Base-by-base conservation (phyloP, 1,140 invertebrate species). In the Scaptomyza pallida region DNA sequence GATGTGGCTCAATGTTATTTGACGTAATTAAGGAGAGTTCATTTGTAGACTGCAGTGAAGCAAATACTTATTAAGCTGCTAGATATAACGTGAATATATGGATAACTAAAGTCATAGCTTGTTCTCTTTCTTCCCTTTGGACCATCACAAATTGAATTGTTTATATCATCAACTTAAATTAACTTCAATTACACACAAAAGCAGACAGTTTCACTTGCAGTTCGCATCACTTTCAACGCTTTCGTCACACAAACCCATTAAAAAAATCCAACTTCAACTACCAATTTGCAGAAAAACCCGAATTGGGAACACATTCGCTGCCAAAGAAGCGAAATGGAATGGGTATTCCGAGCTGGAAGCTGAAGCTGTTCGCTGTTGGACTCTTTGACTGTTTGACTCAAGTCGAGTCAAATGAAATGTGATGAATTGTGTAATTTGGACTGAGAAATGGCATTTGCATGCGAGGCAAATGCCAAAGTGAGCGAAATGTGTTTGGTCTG, bases 391-490 rank as follows among this genome's bases (percentile, higher is more conserved):
- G 62, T 55, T 81, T 72, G 74, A 77, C 65, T 74, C 63, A 47
- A 64, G 60, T 71, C 61, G 47, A 51, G 65, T 64, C 78, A 82
- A 88, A 88, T 88, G 78, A 89, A 89, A 89, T 89, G 80, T 89
- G 85, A 89, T 89, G 85, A 89, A 89, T 89, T 89, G 85, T 89
- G 85, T 89, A 89, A 89, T 89, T 89, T 89, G 63, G 63, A 65
- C 57, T 74, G 74, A 71, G 70, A 82, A 89, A 82, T 83, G 74
- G 75, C 71, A 85, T 80, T 85, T 89, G 85, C 79, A 79, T 89
- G 69, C 70, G 63, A 68, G 51, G 69, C 71, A 73, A n/a, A n/a
- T 73, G 50, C 71, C 50, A 69, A 73, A 73, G 71, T 70, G 74
- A 63, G 69, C 43, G 55, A 81, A 83, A 83, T 60, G 85, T 72